A percentile compares a stretch with the other conserved stretches of the same genome.
Conservation (phyloP, 2,113 vertebrate species). For the Spilogale gracilis region DNA sequence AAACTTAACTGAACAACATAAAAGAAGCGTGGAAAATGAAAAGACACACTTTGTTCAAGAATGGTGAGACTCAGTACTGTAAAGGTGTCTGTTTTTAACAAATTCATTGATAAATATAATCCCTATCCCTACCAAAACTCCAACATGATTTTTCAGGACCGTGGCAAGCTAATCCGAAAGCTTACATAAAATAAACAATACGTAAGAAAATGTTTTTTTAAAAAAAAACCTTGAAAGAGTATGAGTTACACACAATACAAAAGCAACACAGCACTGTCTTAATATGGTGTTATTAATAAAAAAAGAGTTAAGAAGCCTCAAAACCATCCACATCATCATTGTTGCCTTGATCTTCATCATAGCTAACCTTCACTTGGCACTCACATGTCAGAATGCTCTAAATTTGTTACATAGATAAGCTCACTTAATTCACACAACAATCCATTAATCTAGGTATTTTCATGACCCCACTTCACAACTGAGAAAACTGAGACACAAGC, state of each 20-base stretch:
- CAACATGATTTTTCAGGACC: background rate
- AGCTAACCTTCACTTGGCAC: background rate
- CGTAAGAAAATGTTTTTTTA: background rate
- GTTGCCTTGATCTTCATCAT: rapidly evolving
- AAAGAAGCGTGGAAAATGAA: slow-evolving; percentile 42
- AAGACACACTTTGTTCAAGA: slow-evolving; percentile 52
- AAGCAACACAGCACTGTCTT: background rate
- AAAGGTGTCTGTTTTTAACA: slow-evolving; percentile 21
- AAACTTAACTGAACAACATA: slow-evolving; percentile 68
- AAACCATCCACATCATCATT: no score
- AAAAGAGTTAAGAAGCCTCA: background rate
- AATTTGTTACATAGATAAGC: background rate
- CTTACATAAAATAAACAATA: background rate
- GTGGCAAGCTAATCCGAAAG: slow-evolving; percentile 32
- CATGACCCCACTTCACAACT: background rate
- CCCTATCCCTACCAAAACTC: background rate
- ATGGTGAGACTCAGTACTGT: background rate
- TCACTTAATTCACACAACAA: background rate
- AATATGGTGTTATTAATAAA: background rate
- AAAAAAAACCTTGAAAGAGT: background rate
- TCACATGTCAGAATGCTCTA: background rate
- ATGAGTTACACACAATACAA: background rate
- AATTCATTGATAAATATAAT: background rate
- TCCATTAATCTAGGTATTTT: background rate
- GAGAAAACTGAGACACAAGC: background rate